These are phyloP conservation scores for Cercopithecus neglectus DNA, from an alignment of 2,797 vertebrate genomes.

Conservation along the genomic window DNA sequence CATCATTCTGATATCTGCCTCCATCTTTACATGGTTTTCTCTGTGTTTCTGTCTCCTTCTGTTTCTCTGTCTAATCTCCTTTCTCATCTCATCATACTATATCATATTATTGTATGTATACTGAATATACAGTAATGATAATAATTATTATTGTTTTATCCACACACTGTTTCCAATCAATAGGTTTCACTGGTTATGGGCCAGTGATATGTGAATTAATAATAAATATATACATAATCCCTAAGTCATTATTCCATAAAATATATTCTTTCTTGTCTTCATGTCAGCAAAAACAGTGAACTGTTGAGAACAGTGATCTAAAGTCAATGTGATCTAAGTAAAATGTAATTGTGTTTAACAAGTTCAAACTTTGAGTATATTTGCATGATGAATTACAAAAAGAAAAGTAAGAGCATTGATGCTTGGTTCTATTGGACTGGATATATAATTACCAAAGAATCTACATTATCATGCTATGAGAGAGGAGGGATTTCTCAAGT, in stretches of 20 bases:
- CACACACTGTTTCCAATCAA: background rate
- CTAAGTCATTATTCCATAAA: background rate
- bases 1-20: background rate
- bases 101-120: background rate
- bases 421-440: background rate
- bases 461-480: background rate
- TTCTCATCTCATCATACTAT: background rate
- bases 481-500: background rate
- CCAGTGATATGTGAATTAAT: background rate
- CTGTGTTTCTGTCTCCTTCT: background rate
- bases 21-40: background rate
- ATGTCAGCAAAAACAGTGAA: background rate
- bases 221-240: background rate
- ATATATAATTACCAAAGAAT: background rate
- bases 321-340: background rate
- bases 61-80: background rate
- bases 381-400: background rate
- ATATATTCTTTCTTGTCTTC: background rate
- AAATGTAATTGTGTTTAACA: slow-evolving; percentile 5
- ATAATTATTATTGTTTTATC: background rate
- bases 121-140: background rate
- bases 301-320: background rate
- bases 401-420: background rate
- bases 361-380: background rate
- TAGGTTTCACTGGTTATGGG: background rate